phyloP scores from a whole-genome alignment of 2,797 vertebrate genomes.

The Cetoscarus ocellatus region DNA sequence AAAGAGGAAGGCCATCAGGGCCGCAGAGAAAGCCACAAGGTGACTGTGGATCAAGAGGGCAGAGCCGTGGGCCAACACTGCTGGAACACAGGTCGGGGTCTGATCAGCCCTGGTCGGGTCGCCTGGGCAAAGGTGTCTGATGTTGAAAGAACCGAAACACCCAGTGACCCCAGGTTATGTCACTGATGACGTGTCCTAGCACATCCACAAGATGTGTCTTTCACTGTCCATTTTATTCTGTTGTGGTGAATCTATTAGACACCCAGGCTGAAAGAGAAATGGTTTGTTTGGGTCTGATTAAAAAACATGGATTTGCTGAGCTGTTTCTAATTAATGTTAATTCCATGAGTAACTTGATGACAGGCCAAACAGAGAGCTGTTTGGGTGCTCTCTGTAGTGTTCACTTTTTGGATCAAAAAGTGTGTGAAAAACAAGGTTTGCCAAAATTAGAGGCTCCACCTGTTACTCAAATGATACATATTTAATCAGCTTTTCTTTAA shows the following conservation, averaged over 20 bases:
- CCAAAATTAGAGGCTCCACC: not conserved
- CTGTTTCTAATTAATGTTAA: constrained; percentile 6
- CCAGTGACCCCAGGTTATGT: too few species aligned
- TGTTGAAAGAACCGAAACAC: too few species aligned
- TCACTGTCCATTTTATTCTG: not conserved
- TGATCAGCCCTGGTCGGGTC: too few species aligned
- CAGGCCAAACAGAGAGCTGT: not conserved
- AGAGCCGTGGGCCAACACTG: too few species aligned
- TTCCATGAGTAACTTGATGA: constrained; percentile 3
- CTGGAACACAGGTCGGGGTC: too few species aligned
- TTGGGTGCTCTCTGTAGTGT: not conserved
- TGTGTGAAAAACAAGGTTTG: not conserved
- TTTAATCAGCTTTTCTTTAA: not conserved
- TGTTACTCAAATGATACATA: not conserved
- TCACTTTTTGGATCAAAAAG: not conserved
- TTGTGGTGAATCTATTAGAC: not conserved
- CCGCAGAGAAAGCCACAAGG: too few species aligned
- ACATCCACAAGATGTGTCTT: too few species aligned
- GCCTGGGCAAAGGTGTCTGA: too few species aligned
- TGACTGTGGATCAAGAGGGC: too few species aligned
- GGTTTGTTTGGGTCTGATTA: not conserved
- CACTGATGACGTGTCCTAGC: too few species aligned
- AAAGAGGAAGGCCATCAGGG: too few species aligned
- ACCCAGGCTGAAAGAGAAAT: not conserved
- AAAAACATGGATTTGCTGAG: not conserved